Base-by-base conservation (phyloP, 2,888 invertebrate species). In the Tiliacea citrago region DNA sequence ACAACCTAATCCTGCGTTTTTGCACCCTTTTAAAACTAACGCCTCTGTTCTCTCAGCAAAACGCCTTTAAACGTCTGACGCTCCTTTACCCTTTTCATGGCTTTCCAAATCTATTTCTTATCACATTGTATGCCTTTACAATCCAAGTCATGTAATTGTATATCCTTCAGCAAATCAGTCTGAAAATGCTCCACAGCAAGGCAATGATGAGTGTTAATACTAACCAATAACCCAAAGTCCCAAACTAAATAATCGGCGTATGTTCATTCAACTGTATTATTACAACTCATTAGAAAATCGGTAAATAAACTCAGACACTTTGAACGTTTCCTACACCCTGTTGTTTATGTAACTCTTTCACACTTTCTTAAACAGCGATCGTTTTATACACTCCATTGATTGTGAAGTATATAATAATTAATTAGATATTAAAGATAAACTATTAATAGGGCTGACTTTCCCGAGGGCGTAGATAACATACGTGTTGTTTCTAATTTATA, bases 301-400 rank as follows among this genome's bases (percentile, higher is more conserved):
- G 58, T 73, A 70, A 70, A 73, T 73, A 53, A 68, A 61, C 61
- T 51, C 75, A n/a, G 60, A 69, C 61, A 72, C 39, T 58, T 66
- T 45, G n/a, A 73, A 39, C 47, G 66, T 66, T 82, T 82, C 82
- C 82, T 82, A 67, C 47, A 61, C 62, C 61, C 53, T 42, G 67
- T 55, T 29, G 13, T 47, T 77, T 83, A 84, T 42, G 55, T 65
- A 83, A 85, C 53, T 39, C 18, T 70, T 77, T 80, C 71, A 83
- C 86, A 86, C 82, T 86, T 82, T 80, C 77, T 58, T 83, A 68
- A 81, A 75, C 83, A 81, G 53, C 68, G 18, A 21, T 57, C 57
- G 67, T 51, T 67, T 80, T 65, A 72, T 45, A 61, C 63, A 73
- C 66, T 75, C 62, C 55, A 71, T 63, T 79, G 72, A 69, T 62